A percentile compares a stretch with the other conserved stretches of the same genome.
Conservation (phyloP, 2,888 invertebrate genomes). For the Frankliniella intonsa region DNA sequence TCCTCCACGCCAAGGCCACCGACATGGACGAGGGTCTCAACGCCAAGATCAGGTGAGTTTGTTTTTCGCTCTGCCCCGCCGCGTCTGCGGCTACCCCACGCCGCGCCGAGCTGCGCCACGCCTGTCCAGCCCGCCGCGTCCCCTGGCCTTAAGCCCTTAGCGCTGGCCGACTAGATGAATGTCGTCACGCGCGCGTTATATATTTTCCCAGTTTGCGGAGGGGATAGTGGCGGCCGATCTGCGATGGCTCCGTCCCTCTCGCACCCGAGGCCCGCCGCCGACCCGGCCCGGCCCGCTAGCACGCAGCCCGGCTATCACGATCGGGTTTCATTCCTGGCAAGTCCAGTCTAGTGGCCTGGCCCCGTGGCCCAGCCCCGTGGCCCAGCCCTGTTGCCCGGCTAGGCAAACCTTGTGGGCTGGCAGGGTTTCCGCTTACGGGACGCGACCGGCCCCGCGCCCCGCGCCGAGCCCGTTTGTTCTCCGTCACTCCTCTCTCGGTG, state of each 20-base stretch:
- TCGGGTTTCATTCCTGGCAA: neutral
- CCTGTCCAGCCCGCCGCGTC: neutral
- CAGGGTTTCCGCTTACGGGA: neutral
- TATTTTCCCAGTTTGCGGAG: neutral
- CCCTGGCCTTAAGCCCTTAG: neutral
- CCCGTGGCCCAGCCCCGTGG: neutral
- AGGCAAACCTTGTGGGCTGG: neutral
- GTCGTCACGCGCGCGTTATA: neutral
- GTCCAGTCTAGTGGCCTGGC: neutral
- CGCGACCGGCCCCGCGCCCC: too few species aligned
- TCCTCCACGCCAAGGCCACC: conserved; percentile 70
- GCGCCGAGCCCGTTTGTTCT: too few species aligned
- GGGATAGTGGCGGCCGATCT: neutral
- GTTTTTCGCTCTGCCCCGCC: neutral
- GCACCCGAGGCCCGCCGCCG: neutral
- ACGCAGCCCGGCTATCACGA: conserved; percentile 4
- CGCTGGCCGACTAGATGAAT: neutral
- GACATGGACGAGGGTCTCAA: conserved; percentile 82
- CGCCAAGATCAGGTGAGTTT: conserved; percentile 66
- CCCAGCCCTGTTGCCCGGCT: too few species aligned
- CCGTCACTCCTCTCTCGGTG: too few species aligned
- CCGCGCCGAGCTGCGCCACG: neutral
- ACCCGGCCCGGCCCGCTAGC: neutral
- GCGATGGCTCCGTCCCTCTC: neutral
- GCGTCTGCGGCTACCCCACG: neutral